Base-by-base conservation (phyloP, 2,113 vertebrate genomes). In the Mus pahari region DNA sequence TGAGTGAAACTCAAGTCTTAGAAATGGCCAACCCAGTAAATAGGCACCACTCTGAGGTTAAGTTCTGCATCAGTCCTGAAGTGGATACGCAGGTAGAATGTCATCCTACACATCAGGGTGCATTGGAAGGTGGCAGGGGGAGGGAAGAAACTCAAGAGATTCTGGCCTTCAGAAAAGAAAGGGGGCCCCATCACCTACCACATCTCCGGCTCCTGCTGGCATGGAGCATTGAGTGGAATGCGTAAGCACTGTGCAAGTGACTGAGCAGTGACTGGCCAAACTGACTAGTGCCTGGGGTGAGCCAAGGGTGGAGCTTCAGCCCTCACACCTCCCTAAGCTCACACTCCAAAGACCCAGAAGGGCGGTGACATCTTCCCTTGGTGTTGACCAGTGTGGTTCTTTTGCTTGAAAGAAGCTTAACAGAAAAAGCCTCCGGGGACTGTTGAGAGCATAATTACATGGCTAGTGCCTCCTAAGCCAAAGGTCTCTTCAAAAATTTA, bases 401-500 rank as follows among this genome's bases (percentile, higher is more conserved):
- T 97, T 75, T 89, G 93, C 92, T 97, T 97, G 94, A 94, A 94
- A 91, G 83, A 84, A 92, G 94, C 53, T 79, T 62, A 50, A 96
- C 81, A 48, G 50, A 91, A 95, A 92, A 92, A 86, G 83, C 93
- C 94, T 93, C 79, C 45, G 79, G 26, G 96, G 90, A 96, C 58
- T 92, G 89, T 74, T 93, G 89, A 94, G 84, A 95, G 93, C 93
- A 71, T 97, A 97, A 97, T 97, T 95, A 79, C 53, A 90, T 68
- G 39, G 50, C 81, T 93, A 90, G 19, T 42, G 68, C 45, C 68
- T 39, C 55, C 48, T n/a, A 73, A 88, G 86, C 87, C 95, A 92
- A 93, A 92, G 78, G 64, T 95, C 97, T 97, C 96, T 94, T 98
- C 2, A 26, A 96, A 97, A 93, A 95, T 82, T 64, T 71, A 50